Evolutionary conservation across 1,140 invertebrate genomes (phyloP).

Genomic region (Bombus superbus): DNA sequence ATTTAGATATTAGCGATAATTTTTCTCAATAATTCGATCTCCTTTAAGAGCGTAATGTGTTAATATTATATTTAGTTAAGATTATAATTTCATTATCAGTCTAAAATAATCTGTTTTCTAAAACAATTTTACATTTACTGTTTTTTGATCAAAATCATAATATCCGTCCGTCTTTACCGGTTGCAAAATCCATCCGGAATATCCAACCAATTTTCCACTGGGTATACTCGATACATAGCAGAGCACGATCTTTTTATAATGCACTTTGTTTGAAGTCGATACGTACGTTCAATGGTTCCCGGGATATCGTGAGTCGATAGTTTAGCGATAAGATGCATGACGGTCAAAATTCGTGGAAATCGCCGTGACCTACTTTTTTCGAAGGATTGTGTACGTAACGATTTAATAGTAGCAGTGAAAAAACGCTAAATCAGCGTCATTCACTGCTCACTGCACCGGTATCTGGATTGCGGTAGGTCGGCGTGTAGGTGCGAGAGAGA

Average conservation of each 20-base stretch:
- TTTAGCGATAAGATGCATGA: background rate
- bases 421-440: background rate
- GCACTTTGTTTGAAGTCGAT: background rate
- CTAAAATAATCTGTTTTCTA: too few relatives aligned
- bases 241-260: background rate
- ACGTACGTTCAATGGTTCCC: background rate
- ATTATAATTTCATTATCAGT: too few relatives aligned
- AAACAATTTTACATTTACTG: too few relatives aligned
- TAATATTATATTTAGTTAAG: too few relatives aligned
- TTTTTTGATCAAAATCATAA: too few relatives aligned
- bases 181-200: background rate
- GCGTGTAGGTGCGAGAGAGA: background rate
- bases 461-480: background rate
- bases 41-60: too few relatives aligned
- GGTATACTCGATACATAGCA: background rate
- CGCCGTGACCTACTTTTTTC: conserved; percentile 1
- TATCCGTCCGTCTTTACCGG: background rate
- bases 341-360: background rate
- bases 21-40: too few relatives aligned
- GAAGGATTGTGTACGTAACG: background rate
- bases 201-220: background rate
- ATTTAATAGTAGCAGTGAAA: background rate
- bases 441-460: background rate
- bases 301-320: background rate
- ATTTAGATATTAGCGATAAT: too few relatives aligned